Evolutionary conservation across 2,797 vertebrate genomes (phyloP), one percentile per base, ranked within the genome.

Genomic region (Phrynocephalus forsythii): DNA sequence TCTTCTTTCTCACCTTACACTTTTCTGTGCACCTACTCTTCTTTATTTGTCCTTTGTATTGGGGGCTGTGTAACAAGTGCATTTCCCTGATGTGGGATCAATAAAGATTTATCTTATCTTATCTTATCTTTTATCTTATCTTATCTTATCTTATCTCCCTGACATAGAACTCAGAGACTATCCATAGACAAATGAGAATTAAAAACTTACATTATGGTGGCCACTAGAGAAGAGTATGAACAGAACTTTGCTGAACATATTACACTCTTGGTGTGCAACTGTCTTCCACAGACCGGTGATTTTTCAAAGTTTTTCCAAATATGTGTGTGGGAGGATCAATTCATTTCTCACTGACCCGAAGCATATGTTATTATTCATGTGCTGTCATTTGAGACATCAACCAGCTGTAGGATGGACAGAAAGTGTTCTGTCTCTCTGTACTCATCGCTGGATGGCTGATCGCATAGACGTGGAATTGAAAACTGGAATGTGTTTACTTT

Each of bases 401-500:
- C 79, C 80, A 92, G 76, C 86, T 91, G 90, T 50, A 90, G 87
- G 60, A 87, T 30, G 78, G 75, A 90, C 69, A 92, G 75, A 75
- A 91, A 92, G 90, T 68, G 83, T 86, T 79, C 79, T 83, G 24
- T 60, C 92, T 79, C 80, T 84, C 56, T 78, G 28, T 56, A 82
- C 28, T 88, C 77, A 71, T 60, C 73, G 82, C 87, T 83, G 91
- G 72, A 90, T 28, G 82, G 69, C 3, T 30, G 86, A 7, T 92
- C 44, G 82, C 48, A 92, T 83, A 88, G 67, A 93, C 89, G 0
- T 8, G 85, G 89, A 92, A 83, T 28, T 50, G 48, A 91, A 93
- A 91, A 89, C 22, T 76, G 81, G 89, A 50, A 5, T 88, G 88
- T 93, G 75, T 91, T 94, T 91, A 84, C 89, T 91, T 30, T 89